Base-by-base conservation (phyloP, 2,113 vertebrate species). In the Ascaphus truei region DNA sequence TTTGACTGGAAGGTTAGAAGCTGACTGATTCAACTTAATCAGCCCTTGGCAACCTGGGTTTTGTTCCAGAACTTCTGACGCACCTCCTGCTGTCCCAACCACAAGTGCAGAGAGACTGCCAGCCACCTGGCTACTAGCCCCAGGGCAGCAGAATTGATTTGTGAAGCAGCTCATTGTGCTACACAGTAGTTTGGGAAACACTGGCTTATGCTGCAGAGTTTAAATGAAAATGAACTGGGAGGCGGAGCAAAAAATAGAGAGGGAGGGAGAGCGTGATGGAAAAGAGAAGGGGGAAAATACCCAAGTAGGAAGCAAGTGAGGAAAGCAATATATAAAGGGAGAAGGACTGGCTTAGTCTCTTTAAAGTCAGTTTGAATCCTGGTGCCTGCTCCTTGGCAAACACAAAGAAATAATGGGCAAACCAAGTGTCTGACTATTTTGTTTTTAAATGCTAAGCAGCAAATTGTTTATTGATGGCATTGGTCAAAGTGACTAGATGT, bases 51-150 rank as follows among this genome's bases (percentile, higher is more conserved):
- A 68, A 68, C 52, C 65, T 68, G 53, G 56, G 53, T 57, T 68
- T 68, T 68, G 65, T 68, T 68, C 52, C 65, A 68, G 65, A 68
- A 68, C 39, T 68, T 68, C 52, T 68, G 65, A 57, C 37, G 53
- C 53, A 68, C 53, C 65, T 68, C 53, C 52, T 68, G 65, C 65
- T 33, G 65, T 68, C 65, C 39, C 27, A 43, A 68, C 65, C 65
- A 48, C 53, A 68, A 68, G 39, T 58, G 65, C 65, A 58, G 37
- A 57, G 52, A 58, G 53, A 27, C 39, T 68, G 53, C 50, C 65
- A 47, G 65, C 65, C 65, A 68, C 65, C 65, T 68, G 65, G 53
- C 65, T 68, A 68, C 65, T 58, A 36, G 65, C 65, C 53, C 65
- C 53, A 12, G 65, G 65, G 65, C 52, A 57, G 53, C 29, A 47